Evolutionary conservation across 1,140 invertebrate genomes (phyloP).

Genomic region (Saccostrea glomerata): DNA sequence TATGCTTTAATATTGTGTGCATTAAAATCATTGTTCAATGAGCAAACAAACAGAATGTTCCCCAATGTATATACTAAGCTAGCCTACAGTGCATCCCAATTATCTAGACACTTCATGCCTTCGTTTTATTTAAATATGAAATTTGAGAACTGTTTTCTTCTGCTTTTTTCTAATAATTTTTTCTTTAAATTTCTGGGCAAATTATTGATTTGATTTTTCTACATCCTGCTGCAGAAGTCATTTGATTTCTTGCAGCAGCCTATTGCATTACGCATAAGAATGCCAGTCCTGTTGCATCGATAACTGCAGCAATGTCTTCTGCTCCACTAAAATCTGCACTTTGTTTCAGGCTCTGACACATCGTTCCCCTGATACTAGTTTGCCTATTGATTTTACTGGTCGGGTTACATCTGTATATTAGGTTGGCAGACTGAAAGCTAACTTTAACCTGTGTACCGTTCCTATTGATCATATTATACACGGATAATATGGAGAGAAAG

Average conservation of each 20-base stretch:
- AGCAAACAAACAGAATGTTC: too few species aligned
- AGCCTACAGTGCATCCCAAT: neutral
- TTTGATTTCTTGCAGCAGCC: neutral
- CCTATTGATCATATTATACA: neutral
- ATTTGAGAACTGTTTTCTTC: neutral
- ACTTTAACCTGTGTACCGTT: neutral
- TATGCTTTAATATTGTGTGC: too few species aligned
- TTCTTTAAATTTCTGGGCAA: neutral
- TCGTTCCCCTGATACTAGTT: neutral
- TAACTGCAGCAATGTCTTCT: constrained; percentile 13
- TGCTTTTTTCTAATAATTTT: neutral
- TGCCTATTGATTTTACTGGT: constrained; percentile 20
- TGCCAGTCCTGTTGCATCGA: neutral
- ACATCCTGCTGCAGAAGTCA: neutral
- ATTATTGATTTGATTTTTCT: constrained; percentile 14
- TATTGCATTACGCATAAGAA: constrained; percentile 10
- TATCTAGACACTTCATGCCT: neutral
- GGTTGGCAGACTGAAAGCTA: neutral
- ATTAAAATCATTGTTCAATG: too few species aligned
- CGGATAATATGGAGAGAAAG: neutral
- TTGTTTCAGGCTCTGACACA: neutral
- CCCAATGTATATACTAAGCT: too few species aligned
- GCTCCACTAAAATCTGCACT: neutral
- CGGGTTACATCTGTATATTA: neutral
- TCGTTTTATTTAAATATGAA: neutral